These are phyloP conservation scores for Phallusia fumigata DNA, from an alignment of 23 tunicate species.

Conservation along the genomic window DNA sequence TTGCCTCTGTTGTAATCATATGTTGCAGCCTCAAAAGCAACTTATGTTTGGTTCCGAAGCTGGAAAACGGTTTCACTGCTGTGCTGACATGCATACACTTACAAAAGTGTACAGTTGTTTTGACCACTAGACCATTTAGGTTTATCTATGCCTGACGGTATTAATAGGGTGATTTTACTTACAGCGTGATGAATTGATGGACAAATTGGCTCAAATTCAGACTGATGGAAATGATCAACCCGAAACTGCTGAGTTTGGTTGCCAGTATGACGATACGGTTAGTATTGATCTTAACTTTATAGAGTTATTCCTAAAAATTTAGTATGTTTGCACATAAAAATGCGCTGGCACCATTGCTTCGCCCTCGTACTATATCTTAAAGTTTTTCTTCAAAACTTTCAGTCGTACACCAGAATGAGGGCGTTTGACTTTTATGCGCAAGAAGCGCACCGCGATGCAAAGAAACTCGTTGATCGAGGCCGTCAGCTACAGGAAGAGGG, in stretches of 20 bases:
- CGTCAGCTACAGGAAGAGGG: constrained; percentile 48
- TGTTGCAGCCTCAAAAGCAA: too few relatives aligned
- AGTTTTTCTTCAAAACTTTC: not conserved
- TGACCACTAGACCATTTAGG: not conserved
- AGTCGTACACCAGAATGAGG: constrained; percentile 83
- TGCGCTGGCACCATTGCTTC: too few relatives aligned
- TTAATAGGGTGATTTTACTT: not conserved
- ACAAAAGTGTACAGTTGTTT: too few relatives aligned
- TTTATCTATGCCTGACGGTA: not conserved
- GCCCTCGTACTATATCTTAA: too few relatives aligned
- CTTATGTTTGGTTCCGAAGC: too few relatives aligned
- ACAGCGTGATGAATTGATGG: constrained; percentile 22
- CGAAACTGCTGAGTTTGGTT: constrained; percentile 19
- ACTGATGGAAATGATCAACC: not conserved
- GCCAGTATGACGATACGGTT: constrained; percentile 43
- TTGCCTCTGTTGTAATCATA: too few relatives aligned
- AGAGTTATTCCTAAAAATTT: too few relatives aligned
- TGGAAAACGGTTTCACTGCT: too few relatives aligned
- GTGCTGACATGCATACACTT: too few relatives aligned
- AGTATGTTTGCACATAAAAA: too few relatives aligned
- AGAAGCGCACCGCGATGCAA: constrained; percentile 74
- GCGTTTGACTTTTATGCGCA: constrained; percentile 88
- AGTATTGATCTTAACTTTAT: not conserved
- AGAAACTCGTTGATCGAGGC: constrained; percentile 57
- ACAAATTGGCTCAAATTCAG: not conserved